These are phyloP conservation scores for Podilymbus podiceps DNA, from an alignment of 2,113 vertebrate genomes.

Conservation along the genomic window DNA sequence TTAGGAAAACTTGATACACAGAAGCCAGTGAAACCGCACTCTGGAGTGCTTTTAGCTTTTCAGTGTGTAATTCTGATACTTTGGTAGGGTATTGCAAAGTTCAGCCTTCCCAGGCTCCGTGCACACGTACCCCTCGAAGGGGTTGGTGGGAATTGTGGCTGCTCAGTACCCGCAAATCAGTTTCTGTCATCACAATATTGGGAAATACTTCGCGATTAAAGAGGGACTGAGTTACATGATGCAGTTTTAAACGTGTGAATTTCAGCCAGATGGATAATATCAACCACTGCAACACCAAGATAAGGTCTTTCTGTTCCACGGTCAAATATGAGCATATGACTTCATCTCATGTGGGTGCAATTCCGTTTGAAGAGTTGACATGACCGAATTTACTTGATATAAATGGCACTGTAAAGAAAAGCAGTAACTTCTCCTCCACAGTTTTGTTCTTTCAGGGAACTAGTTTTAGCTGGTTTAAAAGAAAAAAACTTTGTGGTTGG, in stretches of 20 bases:
- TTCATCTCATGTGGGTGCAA: background rate
- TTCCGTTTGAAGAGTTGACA: background rate
- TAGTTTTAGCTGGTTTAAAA: background rate
- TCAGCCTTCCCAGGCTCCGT: background rate
- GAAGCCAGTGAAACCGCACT: background rate
- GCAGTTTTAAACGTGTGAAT: background rate
- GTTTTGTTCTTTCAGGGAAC: background rate
- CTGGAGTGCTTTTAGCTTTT: background rate
- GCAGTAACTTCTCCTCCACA: background rate
- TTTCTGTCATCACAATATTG: accelerated
- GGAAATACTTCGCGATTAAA: background rate
- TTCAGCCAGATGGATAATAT: background rate
- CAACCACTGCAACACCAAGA: background rate
- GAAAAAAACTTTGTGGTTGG: background rate
- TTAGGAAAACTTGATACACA: background rate
- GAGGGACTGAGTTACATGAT: background rate
- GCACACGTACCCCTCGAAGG: accelerated
- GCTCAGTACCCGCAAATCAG: background rate
- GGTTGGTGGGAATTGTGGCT: background rate
- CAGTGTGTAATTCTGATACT: background rate
- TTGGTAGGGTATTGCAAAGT: background rate
- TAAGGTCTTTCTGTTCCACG: background rate
- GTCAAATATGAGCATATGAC: background rate
- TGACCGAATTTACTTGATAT: background rate
- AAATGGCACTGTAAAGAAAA: background rate